Base-by-base conservation (phyloP, 2,888 invertebrate species). In the Dolomedes plantarius region DNA sequence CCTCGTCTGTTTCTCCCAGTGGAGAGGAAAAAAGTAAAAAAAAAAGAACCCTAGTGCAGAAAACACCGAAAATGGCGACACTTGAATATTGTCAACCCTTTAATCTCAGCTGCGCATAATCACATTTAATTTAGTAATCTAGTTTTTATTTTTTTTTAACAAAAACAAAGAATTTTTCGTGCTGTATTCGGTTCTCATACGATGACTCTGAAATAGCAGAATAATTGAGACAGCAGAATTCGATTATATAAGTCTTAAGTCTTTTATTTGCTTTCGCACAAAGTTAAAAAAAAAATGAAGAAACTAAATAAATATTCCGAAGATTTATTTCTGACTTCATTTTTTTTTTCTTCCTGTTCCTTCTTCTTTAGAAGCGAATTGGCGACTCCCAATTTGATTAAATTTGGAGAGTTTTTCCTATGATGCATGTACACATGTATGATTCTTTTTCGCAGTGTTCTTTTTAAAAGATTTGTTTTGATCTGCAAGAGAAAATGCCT, bases 221-320 rank as follows among this genome's bases (percentile, higher is more conserved):
- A 75, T 81, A 81, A 81, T 81, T 75, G 82, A 72, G 82, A 75
- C 31, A 50, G 7, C 5, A 41, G 32, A 46, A 76, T 80, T 80
- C 76, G 80, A 73, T 80, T 68, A 67, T 74, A 74, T 27, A 71
- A 75, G 75, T 36, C 68, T 73, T 50, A 73, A 69, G 69, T 69
- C 41, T 39, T 69, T 69, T 41, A 28, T 56, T 74, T 68, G 31
- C 68, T 62, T 68, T 56, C 56, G 56, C 1, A 56, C 56, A 3
- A 23, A 56, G n/a, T 36, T 36, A 46, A 46, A 46, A 46, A 16
- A 46, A 56, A 56, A 19, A 56, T 56, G 2, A 56, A 32, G 65
- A 73, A n/a, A 80, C 79, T 39, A 73, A 80, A 80, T 73, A 73
- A 80, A 80, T 72, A 79, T 64, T 75, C 62, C 56, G 68, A 69